Base-by-base conservation (phyloP, 1,140 invertebrate genomes). In the Leptinotarsa undecemlineata region DNA sequence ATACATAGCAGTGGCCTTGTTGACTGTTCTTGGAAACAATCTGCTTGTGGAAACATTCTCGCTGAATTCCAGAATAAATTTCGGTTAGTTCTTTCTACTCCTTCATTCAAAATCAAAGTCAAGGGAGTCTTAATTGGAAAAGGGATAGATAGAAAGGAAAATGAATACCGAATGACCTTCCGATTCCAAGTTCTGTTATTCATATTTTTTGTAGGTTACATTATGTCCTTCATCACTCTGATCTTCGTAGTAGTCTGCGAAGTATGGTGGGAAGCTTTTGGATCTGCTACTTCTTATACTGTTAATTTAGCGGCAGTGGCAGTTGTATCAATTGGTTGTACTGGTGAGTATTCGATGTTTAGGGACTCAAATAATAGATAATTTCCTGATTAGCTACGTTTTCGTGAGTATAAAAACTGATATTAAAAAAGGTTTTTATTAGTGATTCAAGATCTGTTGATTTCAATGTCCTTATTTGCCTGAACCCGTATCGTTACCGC, bases 1-100 rank as follows among this genome's bases (percentile, higher is more conserved):
- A 26, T 97, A 96, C 83, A 96, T 97, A 76, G 88, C 93, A 14
- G 91, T 94, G 74, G 94, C 95, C 33, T 95, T 96, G 79, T 89
- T 93, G 47, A 94, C 95, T 17, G 95, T 97, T 1, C 87, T 95
- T 69, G 88, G 92, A 26, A 97, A 96, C 83, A 97, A 96, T 82
- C 86, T 96, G 47, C 84, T 97, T 3, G 90, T 97, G 1, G 94
- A 96, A 80, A 88, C 92, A n/a, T 89, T 96, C 48, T 91, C 93
- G 1, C 87, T 96, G 26, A 92, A 94, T 80, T 91, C 91, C 4
- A 90, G 96, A 73, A 96, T 97, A 66, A 93, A 92, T 64, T 95
- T 96, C 83, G 96, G 92, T 93, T 88, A 87, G 86, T 83, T 14
- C 8, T 42, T 19, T 70, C n/a, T 21, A 61, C 62, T 68, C 42